Base-by-base conservation (phyloP, 2,888 invertebrate genomes). In the Idaea aversata region DNA sequence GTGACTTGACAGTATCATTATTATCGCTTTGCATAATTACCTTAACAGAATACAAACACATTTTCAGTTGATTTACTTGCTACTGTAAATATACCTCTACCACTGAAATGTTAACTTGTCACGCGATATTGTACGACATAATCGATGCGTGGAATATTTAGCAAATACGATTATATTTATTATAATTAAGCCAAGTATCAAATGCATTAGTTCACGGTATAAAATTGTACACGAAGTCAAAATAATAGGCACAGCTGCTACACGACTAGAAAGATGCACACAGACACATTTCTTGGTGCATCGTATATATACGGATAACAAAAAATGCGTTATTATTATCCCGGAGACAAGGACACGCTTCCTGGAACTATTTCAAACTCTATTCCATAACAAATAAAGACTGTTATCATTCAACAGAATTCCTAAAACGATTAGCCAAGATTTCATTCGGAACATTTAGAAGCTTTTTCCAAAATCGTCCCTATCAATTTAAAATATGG, bases 251-350 rank as follows among this genome's bases (percentile, higher is more conserved):
- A 88, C 92, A 93, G 91, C 92, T 92, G 92, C 91, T 88, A 88
- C 86, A 85, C 79, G 80, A 78, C 76, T 80, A 78, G 78, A 81
- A 67, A 67, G 34, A 63, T 78, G 75, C 86, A 85, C 90, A 89
- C 90, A 83, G 69, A 76, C 75, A 84, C 76, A 80, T 77, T 81
- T 77, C 80, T 70, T 72, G 83, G 81, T 90, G 91, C 91, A 91
- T 87, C 90, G 87, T 87, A 90, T 83, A 87, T 90, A 76, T 86
- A 84, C 87, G 81, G 81, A 81, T 87, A 83, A 87, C 86, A 91
- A 91, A 91, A 91, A 90, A 91, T 82, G 84, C 85, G 88, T 90
- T 93, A 91, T 91, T 93, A 92, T 91, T 91, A 93, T 88, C 87
- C 83, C 83, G 79, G 47, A 79, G 80, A 82, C 83, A 85, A 87